Conservation (phyloP, 2,888 invertebrate genomes). For the Tanaodytes sp. region DNA sequence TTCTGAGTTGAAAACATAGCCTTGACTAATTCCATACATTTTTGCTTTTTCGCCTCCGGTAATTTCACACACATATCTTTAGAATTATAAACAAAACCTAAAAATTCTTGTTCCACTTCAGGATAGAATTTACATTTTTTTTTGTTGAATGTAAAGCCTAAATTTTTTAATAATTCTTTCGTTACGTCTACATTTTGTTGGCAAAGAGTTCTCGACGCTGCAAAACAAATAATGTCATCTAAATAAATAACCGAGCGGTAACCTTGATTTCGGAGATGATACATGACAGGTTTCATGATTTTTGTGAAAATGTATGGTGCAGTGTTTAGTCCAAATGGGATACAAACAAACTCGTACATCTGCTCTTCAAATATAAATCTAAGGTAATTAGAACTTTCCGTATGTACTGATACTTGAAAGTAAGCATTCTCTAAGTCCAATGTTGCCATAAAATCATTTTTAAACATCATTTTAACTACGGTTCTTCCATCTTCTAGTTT, state of each 20-base stretch:
- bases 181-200: background rate
- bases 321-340: slow-evolving; percentile 1
- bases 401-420: background rate
- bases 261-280: background rate
- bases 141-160: slow-evolving; percentile 10
- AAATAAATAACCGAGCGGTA: slow-evolving; percentile 3
- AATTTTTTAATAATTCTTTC: background rate
- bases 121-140: slow-evolving; percentile 1
- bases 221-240: slow-evolving; percentile 6
- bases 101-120: slow-evolving; percentile 1
- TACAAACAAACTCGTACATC: slow-evolving; percentile 8
- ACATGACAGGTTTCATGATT: slow-evolving; percentile 8
- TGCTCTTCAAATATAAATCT: slow-evolving; percentile 3
- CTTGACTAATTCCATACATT: no score
- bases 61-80: no score
- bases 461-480: background rate
- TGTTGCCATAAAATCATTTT: slow-evolving; percentile 2
- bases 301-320: slow-evolving; percentile 13
- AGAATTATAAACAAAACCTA: slow-evolving; percentile 22
- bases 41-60: no score
- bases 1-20: no score
- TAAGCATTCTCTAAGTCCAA: slow-evolving; percentile 4
- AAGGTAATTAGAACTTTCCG: background rate
- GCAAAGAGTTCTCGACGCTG: background rate
- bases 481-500: slow-evolving; percentile 15